Evolutionary conservation across 2,888 invertebrate species (phyloP).

Genomic region (Protodeltote pygarga): DNA sequence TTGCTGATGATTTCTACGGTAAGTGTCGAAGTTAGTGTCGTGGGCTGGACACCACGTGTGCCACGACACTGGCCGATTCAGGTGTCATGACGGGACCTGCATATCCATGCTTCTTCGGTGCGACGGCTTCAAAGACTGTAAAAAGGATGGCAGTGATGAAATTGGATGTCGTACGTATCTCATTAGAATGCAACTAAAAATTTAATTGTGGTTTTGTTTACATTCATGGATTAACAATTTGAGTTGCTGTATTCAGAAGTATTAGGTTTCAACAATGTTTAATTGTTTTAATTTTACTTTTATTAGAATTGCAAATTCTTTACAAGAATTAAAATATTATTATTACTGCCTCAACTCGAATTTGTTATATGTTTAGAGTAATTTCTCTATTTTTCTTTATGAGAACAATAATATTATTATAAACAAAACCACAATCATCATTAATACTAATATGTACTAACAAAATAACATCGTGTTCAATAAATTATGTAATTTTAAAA

Average conservation of each 20-base stretch:
- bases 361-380: too few species aligned
- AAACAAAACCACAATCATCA: conserved; percentile 39
- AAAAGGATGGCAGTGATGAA: conserved; percentile 88
- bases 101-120: conserved; percentile 90
- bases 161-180: conserved; percentile 87
- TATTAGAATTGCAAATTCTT: too few species aligned
- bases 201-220: conserved; percentile 33
- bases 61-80: conserved; percentile 87
- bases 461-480: conserved; percentile 35
- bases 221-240: not conserved
- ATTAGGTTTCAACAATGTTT: too few species aligned
- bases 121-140: conserved; percentile 91
- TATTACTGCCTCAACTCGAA: too few species aligned
- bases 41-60: conserved; percentile 77
- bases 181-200: too few species aligned
- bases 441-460: conserved; percentile 45
- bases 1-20: conserved; percentile 61
- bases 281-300: too few species aligned
- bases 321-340: too few species aligned
- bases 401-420: too few species aligned
- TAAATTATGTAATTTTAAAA: conserved; percentile 54
- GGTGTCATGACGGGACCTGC: conserved; percentile 91
- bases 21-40: conserved; percentile 65
- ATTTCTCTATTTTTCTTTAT: too few species aligned
- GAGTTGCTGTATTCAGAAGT: too few species aligned